These are phyloP conservation scores for Megalurothrips usitatus DNA, from an alignment of 2,888 invertebrate genomes.

Conservation along the genomic window DNA sequence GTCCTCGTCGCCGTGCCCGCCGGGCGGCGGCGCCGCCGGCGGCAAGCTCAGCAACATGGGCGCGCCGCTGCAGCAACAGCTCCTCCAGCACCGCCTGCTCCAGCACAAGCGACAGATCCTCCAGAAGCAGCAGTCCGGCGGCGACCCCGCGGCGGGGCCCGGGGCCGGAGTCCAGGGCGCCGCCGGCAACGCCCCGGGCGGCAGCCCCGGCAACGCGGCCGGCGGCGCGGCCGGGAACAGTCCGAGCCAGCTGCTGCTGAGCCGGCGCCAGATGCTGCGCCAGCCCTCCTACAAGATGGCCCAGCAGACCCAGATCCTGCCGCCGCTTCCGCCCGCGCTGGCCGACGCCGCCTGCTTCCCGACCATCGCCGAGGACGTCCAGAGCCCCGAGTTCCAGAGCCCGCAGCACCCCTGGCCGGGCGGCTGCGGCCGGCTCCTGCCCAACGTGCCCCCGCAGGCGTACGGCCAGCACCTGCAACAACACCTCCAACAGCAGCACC, in stretches of 20 bases:
- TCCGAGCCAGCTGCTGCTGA: conserved; percentile 53
- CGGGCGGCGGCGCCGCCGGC: not conserved
- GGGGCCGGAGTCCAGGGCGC: conserved; percentile 43
- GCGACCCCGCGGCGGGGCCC: conserved; percentile 54
- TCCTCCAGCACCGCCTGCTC: conserved; percentile 77
- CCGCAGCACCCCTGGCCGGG: conserved; percentile 34
- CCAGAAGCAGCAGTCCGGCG: conserved; percentile 70
- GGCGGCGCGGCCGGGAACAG: conserved; percentile 33
- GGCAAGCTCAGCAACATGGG: conserved; percentile 43
- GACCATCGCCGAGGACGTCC: conserved; percentile 41
- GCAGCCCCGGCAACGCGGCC: too few species aligned
- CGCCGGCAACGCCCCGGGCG: conserved; percentile 44
- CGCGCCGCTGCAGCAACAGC: conserved; percentile 69
- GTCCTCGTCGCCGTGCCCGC: conserved; percentile 11
- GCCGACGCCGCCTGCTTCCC: conserved; percentile 37
- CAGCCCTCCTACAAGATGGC: conserved; percentile 86
- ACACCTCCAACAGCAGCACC: conserved; percentile 31
- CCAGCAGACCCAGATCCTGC: conserved; percentile 76
- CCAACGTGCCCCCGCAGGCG: conserved; percentile 30
- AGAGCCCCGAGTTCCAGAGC: conserved; percentile 37
- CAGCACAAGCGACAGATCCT: conserved; percentile 81
- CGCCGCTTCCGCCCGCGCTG: conserved; percentile 60
- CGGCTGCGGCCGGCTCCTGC: conserved; percentile 30
- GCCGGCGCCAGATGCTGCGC: conserved; percentile 69
- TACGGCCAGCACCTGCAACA: conserved; percentile 29